Evolutionary conservation across 2,113 vertebrate species (phyloP), one percentile per base, ranked within the genome.

Genomic region (Procavia capensis): DNA sequence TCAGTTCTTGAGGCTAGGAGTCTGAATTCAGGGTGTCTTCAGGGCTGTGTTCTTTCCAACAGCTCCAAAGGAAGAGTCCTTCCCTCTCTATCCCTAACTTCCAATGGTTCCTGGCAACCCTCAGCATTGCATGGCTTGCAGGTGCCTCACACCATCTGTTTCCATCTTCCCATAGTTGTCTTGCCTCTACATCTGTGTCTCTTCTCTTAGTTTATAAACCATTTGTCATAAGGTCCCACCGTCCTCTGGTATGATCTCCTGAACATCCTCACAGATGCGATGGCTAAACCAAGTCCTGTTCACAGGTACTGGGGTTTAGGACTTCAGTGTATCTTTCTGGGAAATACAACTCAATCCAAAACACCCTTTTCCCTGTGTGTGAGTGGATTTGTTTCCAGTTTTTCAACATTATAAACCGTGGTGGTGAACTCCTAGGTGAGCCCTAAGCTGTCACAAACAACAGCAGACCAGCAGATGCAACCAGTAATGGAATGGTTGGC

Each of bases 371-470:
- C n/a, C n/a, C n/a, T n/a, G n/a, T n/a, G n/a, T n/a, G n/a, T n/a
- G 57, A 59, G n/a, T n/a, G n/a, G n/a, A n/a, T n/a, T n/a, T n/a
- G n/a, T n/a, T n/a, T n/a, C n/a, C n/a, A 59, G 14, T 59, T 29
- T 87, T 59, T 43, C 36, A 43, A 7, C n/a, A 39, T 36, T 16
- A n/a, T 20, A 36, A 34, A 75, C 5, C 81, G 25, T 41, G 39
- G 3, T 13, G 22, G 19, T 20, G 50, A 50, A 17, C 10, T 24
- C 25, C 14, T 59, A 14, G 2, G 0, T 0, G 0, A 29, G 36
- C 43, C 80, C 89, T 24, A 63, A 57, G 41, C 24, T 66, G 36
- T 81, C 25, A 17, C 20, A 41, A 50, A 45, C 9, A 50, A 17
- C 39, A 22, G 41, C 13, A 14, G 24, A 3, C 45, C 47, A 14